Evolutionary conservation across 2,888 invertebrate species (phyloP).

Genomic region (Pyrgus malvae): DNA sequence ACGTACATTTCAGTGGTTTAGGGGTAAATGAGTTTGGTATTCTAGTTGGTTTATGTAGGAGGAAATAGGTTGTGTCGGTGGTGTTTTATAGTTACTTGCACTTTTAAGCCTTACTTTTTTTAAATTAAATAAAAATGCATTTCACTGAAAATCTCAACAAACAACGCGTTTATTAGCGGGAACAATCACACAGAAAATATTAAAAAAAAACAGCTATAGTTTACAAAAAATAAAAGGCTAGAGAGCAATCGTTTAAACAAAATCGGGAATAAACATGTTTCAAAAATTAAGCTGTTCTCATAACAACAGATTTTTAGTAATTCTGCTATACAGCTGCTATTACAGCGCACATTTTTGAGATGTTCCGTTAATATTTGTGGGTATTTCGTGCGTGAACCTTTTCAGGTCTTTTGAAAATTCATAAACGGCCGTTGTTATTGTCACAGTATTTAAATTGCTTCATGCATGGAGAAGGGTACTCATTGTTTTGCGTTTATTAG

Average conservation of each 20-base stretch:
- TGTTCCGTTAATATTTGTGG: slow-evolving; percentile 16
- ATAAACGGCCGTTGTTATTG: slow-evolving; percentile 44
- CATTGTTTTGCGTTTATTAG: no score
- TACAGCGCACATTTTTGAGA: slow-evolving; percentile 14
- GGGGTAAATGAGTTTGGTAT: slow-evolving; percentile 9
- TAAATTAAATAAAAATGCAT: no score
- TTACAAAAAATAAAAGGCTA: slow-evolving; percentile 4
- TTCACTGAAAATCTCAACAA: neutral
- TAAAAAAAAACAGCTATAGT: slow-evolving; percentile 1
- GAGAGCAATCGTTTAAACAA: slow-evolving; percentile 18
- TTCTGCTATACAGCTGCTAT: slow-evolving; percentile 18
- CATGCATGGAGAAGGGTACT: slow-evolving; percentile 62
- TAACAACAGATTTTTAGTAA: slow-evolving; percentile 22
- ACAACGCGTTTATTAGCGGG: neutral
- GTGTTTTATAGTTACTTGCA: no score
- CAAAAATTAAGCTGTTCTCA: slow-evolving; percentile 21
- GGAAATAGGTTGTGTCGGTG: no score
- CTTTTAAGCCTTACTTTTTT: no score
- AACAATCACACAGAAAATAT: neutral
- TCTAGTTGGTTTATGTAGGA: no score
- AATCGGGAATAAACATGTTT: slow-evolving; percentile 15
- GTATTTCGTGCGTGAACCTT: slow-evolving; percentile 19
- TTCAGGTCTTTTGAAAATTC: slow-evolving; percentile 26
- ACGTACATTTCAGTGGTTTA: neutral
- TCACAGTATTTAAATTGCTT: slow-evolving; percentile 60